Base-by-base conservation (phyloP, 2,888 invertebrate genomes). In the Unio delphinus region DNA sequence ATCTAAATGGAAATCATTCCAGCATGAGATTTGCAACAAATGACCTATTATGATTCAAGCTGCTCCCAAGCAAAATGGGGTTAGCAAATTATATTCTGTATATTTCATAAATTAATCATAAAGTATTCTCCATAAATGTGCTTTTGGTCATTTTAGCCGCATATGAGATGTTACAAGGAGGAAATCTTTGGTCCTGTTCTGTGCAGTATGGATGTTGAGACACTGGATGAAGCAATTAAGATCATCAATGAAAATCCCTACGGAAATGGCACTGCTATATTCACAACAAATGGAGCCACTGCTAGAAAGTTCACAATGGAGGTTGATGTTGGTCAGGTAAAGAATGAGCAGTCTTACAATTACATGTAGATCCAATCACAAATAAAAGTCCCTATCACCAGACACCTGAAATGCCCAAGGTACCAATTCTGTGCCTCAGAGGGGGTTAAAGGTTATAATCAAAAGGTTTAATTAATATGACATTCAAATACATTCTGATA, bases 101-200 rank as follows among this genome's bases (percentile, higher is more conserved):
- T 11, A 15, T 45, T 45, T 45, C 8, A 45, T 45, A 45, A 45
- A 11, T 45, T 45, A 34, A 7, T 34, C 8, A 34, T 34, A 34
- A 34, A 34, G 7, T 34, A 45, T 45, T 45, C 45, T 45, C 20
- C 30, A 20, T 30, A 23, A 23, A 63, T 63, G n/a, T 63, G 23
- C 6, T 64, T 63, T 45, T 57, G 45, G 45, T 62, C 66, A 59
- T 85, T 85, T 28, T 84, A 93, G 91, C 93, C 96, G 0, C 90
- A 91, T 78, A 97, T 98, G 95, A 93, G 94, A 79, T 98, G 98
- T 90, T 99, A 99, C 91, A 95, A 92, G 75, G 97, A 99, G 90
- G 99, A 99, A 92, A 99, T 99, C 81, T 99, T 99, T 90, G 99
- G 99, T 0, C 99, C 99, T 0, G 99, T 99, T 1, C 92, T 99